phyloP scores from a whole-genome alignment of 2,797 vertebrate species.

The Salmo trutta region DNA sequence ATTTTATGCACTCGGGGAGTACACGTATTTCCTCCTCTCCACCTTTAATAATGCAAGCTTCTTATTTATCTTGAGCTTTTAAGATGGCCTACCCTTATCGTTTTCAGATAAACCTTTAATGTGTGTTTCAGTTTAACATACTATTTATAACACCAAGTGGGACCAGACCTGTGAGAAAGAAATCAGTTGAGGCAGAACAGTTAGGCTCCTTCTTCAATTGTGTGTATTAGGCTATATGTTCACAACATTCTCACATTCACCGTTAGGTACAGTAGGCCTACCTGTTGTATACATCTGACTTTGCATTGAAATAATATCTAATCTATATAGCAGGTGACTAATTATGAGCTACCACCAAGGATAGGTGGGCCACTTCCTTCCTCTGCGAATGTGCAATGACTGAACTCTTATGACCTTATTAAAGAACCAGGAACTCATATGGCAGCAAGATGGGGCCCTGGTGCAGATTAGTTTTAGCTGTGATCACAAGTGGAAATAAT shows the following conservation, averaged over 20 bases:
- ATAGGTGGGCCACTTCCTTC: too few relatives aligned
- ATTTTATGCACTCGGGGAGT: conserved; percentile 64
- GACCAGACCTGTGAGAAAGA: too few relatives aligned
- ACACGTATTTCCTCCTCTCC: conserved; percentile 41
- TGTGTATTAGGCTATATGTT: too few relatives aligned
- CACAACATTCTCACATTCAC: too few relatives aligned
- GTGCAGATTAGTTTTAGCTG: not conserved
- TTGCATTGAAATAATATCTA: not conserved
- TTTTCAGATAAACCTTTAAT: not conserved
- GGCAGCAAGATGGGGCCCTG: not conserved
- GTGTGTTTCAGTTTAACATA: not conserved
- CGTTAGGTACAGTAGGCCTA: not conserved
- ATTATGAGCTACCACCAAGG: not conserved
- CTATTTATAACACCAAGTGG: not conserved
- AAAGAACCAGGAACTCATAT: not conserved
- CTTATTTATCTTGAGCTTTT: not conserved
- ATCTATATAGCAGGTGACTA: not conserved
- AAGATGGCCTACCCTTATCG: not conserved
- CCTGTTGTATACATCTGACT: not conserved
- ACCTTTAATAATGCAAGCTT: conserved; percentile 32
- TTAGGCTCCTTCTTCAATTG: too few relatives aligned
- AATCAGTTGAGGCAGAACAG: too few relatives aligned
- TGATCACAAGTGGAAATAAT: not conserved
- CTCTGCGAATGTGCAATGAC: not conserved
- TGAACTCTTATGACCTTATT: not conserved